These are phyloP conservation scores for Lampris megalopsis DNA, from an alignment of 2,113 vertebrate species.

Conservation along the genomic window DNA sequence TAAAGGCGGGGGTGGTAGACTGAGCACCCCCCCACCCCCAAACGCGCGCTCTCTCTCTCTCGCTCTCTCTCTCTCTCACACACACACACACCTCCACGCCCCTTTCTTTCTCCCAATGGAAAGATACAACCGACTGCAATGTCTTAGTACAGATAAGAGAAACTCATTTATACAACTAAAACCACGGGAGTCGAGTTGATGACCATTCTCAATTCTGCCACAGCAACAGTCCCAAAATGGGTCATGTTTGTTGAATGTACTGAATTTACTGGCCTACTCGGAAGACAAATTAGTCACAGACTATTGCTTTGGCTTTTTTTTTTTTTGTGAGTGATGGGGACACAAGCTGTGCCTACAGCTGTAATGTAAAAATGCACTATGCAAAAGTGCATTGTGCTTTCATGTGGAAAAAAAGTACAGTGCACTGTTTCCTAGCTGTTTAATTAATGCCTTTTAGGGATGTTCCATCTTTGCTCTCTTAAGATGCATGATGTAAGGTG, in stretches of 20 bases:
- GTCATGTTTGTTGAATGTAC: too few species aligned
- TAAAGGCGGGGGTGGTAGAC: conserved; percentile 14
- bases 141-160: conserved; percentile 12
- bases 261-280: too few species aligned
- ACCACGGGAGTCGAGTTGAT: not conserved
- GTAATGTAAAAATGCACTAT: too few species aligned
- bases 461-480: not conserved
- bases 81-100: too few species aligned
- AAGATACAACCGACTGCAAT: conserved; percentile 32
- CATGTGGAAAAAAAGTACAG: too few species aligned
- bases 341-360: too few species aligned
- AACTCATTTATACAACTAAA: not conserved
- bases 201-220: not conserved
- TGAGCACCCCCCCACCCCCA: not conserved
- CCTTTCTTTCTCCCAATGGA: conserved; percentile 49
- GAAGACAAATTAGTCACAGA: too few species aligned
- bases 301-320: too few species aligned
- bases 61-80: not conserved
- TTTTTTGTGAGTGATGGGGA: too few species aligned
- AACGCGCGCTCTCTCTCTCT: conserved; percentile 4
- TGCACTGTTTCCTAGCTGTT: not conserved
- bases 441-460: not conserved
- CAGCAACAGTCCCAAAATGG: too few species aligned
- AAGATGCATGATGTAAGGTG: not conserved
- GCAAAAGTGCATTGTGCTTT: too few species aligned